Base-by-base conservation (phyloP, 2,113 vertebrate species). In the Nycticryphes semicollaris region DNA sequence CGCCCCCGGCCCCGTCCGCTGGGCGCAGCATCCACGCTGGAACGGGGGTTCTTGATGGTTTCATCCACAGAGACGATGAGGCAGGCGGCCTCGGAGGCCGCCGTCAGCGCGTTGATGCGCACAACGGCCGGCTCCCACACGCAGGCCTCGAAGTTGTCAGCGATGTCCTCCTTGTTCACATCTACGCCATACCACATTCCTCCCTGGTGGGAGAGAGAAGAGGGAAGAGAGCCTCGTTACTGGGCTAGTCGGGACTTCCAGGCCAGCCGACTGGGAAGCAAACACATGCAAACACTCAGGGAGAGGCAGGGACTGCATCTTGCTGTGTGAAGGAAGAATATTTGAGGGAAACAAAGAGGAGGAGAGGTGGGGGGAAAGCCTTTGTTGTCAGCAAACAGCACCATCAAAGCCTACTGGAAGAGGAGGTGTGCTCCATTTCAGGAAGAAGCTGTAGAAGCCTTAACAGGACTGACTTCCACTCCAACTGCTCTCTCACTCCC, bases 71-170 rank as follows among this genome's bases (percentile, higher is more conserved):
- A 99, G 77, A 99, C 98, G 21, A 99, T 98, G 51, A 99, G 99
- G 79, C 99, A 99, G 3, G 99, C 99, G 0, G 99, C 99, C 97
- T 99, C 99, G 0, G 99, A 99, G 2, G 99, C 99, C 0, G 99
- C 99, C 0, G 99, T 99, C 82, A 99, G 97, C 4, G 99, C 99
- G 1, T 99, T 99, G 97, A 99, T 99, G 48, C 99, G 98, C 68
- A 99, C 99, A 12, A 99, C 74, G 7, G 99, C 98, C 0, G 99
- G 99, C 86, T 99, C 99, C 99, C 99, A 99, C 25, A 99, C 99
- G 0, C 98, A 99, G 7, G 98, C 98, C 9, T 77, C 53, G 1
- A 99, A 99, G 97, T 99, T 99, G 93, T 99, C 99, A 0, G 99
- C 98, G 3, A 99, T 99, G 97, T 99, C 99, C 95, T 99, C 99